phyloP scores from a whole-genome alignment of 2,888 invertebrate species.

The Rhagonycha lutea region DNA sequence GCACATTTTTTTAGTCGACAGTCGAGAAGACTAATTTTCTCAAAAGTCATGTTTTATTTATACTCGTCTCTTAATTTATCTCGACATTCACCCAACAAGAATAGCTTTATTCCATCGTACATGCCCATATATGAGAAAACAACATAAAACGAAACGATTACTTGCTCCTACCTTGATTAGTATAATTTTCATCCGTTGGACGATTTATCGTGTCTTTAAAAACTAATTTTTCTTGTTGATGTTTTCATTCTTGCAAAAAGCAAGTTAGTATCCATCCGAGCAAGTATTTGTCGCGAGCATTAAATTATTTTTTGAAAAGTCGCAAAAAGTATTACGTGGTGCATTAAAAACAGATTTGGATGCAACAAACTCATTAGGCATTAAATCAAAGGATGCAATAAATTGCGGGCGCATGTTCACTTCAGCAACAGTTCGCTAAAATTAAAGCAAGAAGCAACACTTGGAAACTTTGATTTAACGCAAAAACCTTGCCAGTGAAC shows the following conservation, averaged over 20 bases:
- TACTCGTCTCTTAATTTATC: neutral
- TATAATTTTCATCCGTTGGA: neutral
- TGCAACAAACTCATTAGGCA: constrained; percentile 44
- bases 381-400: constrained; percentile 43
- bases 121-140: neutral
- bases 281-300: neutral
- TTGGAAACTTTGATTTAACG: constrained; percentile 41
- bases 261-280: neutral
- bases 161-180: neutral
- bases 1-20: neutral
- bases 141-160: neutral
- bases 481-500: constrained; percentile 31
- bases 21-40: neutral
- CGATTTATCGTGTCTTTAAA: neutral
- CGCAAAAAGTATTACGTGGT: neutral
- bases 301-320: neutral
- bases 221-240: neutral
- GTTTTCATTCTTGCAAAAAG: neutral
- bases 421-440: constrained; percentile 47
- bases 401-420: constrained; percentile 42
- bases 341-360: constrained; percentile 26
- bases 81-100: neutral
- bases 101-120: neutral
- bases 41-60: neutral
- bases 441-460: constrained; percentile 43